These are phyloP conservation scores for Matsumyia berberina DNA, from an alignment of 2,888 invertebrate species.

Conservation along the genomic window DNA sequence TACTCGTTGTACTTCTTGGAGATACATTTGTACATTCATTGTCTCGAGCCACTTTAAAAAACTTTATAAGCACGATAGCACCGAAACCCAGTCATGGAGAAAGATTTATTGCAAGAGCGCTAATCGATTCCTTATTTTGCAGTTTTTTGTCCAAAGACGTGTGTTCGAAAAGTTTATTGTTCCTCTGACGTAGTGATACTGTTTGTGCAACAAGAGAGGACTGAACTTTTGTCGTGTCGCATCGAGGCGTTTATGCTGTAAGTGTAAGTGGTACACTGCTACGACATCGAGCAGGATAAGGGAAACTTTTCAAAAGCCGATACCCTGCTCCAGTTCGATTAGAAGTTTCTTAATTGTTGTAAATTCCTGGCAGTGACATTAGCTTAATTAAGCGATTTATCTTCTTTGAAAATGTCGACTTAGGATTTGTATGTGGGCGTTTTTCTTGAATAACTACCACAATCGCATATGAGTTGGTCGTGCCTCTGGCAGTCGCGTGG, in stretches of 20 bases:
- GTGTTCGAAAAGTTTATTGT: constrained; percentile 47
- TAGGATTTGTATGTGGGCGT: neutral
- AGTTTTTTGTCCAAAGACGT: constrained; percentile 44
- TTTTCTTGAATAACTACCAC: neutral
- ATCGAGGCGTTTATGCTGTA: constrained; percentile 35
- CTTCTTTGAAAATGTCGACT: constrained; percentile 15
- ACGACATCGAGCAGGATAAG: constrained; percentile 49
- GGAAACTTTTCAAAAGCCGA: constrained; percentile 53
- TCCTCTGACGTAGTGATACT: constrained; percentile 3
- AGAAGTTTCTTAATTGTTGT: constrained; percentile 64
- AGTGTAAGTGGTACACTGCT: constrained; percentile 35
- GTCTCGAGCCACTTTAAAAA: constrained; percentile 4
- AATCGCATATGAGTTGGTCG: constrained; percentile 1
- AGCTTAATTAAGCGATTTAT: constrained; percentile 65
- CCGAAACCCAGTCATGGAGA: constrained; percentile 46
- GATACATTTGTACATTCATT: no score
- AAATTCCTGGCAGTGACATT: constrained; percentile 52
- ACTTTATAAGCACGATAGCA: constrained; percentile 53
- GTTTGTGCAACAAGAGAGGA: constrained; percentile 56
- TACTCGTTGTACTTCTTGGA: neutral
- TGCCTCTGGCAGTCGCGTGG: constrained; percentile 29
- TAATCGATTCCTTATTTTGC: constrained; percentile 64
- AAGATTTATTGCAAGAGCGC: constrained; percentile 65
- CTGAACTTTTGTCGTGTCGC: constrained; percentile 43
- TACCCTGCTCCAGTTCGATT: constrained; percentile 56